Evolutionary conservation across 2,888 invertebrate species (phyloP).

Genomic region (Melinopterus prodromus): DNA sequence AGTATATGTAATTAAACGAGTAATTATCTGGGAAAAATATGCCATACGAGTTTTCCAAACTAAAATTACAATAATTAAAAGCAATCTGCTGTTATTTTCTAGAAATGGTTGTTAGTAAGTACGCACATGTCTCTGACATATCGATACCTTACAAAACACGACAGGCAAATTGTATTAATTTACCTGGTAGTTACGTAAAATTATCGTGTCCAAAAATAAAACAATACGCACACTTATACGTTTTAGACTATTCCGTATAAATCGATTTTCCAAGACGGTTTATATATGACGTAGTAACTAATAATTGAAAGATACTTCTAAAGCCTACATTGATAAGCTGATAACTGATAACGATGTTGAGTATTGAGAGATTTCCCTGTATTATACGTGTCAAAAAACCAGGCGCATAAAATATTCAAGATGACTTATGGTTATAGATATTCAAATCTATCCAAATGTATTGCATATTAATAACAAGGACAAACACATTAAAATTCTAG

Average conservation of each 20-base stretch:
- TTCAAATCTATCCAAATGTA: not conserved
- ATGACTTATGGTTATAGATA: not conserved
- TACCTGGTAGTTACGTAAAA: not conserved
- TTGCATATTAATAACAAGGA: not conserved
- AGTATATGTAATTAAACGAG: not conserved
- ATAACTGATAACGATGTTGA: not conserved
- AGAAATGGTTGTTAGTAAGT: not conserved
- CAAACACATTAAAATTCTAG: not conserved
- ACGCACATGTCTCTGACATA: not conserved
- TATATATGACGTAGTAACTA: not conserved
- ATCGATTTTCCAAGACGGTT: not conserved
- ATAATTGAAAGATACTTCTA: not conserved
- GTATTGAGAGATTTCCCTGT: not conserved
- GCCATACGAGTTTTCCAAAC: not conserved
- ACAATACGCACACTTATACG: not conserved
- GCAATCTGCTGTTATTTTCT: not conserved
- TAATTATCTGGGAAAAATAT: not conserved
- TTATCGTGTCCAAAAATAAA: not conserved
- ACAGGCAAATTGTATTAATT: not conserved
- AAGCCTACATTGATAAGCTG: not conserved
- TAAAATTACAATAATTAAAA: constrained; percentile 4
- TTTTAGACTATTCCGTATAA: not conserved
- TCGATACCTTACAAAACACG: not conserved
- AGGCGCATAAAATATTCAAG: not conserved
- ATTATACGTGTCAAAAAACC: not conserved